Base-by-base conservation (phyloP, 2,888 invertebrate genomes). In the Tinea trinotella region DNA sequence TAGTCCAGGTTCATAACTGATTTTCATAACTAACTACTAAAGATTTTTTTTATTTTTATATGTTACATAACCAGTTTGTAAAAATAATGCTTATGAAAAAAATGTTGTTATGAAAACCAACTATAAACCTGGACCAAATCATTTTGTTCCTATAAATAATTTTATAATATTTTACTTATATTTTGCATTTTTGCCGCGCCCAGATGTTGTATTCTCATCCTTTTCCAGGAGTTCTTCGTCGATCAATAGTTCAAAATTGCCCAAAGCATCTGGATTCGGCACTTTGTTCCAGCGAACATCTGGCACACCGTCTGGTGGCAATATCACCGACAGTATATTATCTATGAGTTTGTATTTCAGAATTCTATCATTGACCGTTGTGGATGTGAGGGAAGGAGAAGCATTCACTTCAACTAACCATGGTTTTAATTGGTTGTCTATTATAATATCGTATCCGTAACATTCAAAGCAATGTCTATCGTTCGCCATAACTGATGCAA, bases 381-480 rank as follows among this genome's bases (percentile, higher is more conserved):
- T 98, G 0, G 97, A 95, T 1, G 97, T 95, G 57, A 98, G 76
- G 0, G 98, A 97, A 0, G 98, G 98, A 0, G 97, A 98, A 0
- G 98, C 96, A 70, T 98, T 98, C n/a, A 96, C 95, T 86, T 96
- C 96, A 54, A 96, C 93, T 9, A 96, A 81, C 96, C 96, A 98
- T 0, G 98, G 98, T 70, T 98, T 98, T 22, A 98, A 77, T 65
- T 93, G 92, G 68, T 96, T 94, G 71, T 98, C 98, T 62, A 98
- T 97, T 62, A 98, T 98, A 53, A 98, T 97, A 68, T 98, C 98
- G 70, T 96, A 98, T 36, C 98, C 98, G 68, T 98, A 98, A 66
- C 96, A 96, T 76, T 96, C 96, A 68, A 94, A 96, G 67, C 96
- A 96, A 72, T 96, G 96, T 53, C 95, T 85, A 76, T 98, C 97